Evolutionary conservation across 2,113 vertebrate genomes (phyloP).

Genomic region (Ramphastos sulfuratus): DNA sequence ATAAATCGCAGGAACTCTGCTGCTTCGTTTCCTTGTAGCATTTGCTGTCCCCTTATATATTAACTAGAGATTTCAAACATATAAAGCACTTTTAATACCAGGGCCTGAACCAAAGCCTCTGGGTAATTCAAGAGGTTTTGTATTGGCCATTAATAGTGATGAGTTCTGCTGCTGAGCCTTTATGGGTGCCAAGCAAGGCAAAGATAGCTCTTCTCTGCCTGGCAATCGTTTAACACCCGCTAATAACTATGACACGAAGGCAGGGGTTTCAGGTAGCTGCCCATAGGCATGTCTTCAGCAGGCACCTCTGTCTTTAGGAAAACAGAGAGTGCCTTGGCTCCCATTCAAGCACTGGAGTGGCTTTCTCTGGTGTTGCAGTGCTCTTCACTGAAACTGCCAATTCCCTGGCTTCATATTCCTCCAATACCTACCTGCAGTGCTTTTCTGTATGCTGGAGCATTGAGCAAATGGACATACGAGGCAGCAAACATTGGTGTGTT

Average conservation of each 20-base stretch:
- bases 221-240: neutral
- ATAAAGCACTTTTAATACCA: conserved; percentile 46
- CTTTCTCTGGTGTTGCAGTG: neutral
- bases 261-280: neutral
- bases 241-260: neutral
- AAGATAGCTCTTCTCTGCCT: neutral
- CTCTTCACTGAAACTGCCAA: neutral
- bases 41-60: conserved; percentile 51
- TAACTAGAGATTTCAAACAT: conserved; percentile 42
- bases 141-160: neutral
- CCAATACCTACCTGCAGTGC: neutral
- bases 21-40: conserved; percentile 48
- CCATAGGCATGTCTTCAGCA: neutral
- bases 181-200: neutral
- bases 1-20: conserved; percentile 57
- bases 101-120: neutral
- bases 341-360: neutral
- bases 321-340: neutral
- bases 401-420: neutral
- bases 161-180: neutral
- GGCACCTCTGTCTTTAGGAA: neutral
- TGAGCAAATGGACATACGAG: neutral
- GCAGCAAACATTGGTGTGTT: neutral
- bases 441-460: neutral
- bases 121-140: neutral